Evolutionary conservation across 1,140 invertebrate genomes (phyloP).

Genomic region (Portunus trituberculatus): DNA sequence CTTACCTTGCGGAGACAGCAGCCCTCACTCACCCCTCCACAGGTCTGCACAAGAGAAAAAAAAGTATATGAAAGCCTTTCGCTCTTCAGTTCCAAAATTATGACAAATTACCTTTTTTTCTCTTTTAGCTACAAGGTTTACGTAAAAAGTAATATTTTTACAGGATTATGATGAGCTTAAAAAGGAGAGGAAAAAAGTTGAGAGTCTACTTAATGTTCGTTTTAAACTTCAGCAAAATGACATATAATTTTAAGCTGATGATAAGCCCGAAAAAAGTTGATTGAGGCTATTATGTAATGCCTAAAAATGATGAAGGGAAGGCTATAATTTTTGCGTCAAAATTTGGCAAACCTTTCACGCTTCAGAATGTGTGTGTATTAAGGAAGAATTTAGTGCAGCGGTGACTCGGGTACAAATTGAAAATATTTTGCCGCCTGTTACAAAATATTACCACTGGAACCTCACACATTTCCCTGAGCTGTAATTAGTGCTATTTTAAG

Average conservation of each 20-base stretch:
- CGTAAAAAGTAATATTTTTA: constrained; percentile 15
- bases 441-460: neutral
- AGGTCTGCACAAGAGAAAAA: neutral
- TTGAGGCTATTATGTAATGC: constrained; percentile 23
- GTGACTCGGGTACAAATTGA: neutral
- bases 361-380: neutral
- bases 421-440: neutral
- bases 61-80: neutral
- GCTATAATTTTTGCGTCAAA: constrained; percentile 23
- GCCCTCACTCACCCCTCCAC: neutral
- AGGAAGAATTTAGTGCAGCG: neutral
- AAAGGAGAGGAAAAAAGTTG: neutral
- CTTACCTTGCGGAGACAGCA: neutral
- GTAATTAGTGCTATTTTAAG: neutral
- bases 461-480: neutral
- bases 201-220: constrained; percentile 12
- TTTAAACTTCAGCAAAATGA: constrained; percentile 15
- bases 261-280: neutral
- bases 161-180: constrained; percentile 22
- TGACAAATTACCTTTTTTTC: constrained; percentile 9
- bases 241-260: constrained; percentile 24
- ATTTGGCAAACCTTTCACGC: constrained; percentile 5
- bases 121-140: neutral
- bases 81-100: constrained; percentile 14
- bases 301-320: constrained; percentile 12